Percentiles rank a stretch among this genome's conserved stretches.
Evolutionary conservation across 2,888 invertebrate genomes (phyloP).

Genomic region (Drosophila bunnanda): DNA sequence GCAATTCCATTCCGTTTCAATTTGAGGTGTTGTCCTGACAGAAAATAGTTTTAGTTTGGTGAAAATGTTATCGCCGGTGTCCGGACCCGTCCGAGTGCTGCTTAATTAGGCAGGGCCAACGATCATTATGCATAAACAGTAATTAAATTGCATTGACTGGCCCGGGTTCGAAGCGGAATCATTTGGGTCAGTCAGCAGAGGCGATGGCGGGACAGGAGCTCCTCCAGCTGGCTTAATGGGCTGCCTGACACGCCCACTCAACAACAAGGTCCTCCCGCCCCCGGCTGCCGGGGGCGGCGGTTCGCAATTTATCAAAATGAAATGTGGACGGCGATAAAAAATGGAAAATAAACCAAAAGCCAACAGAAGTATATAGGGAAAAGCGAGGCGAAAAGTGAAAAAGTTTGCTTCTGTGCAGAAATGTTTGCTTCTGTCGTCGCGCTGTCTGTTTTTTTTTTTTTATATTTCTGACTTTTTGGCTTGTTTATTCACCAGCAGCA

Average conservation of each 20-base stretch:
- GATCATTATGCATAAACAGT: conserved; percentile 62
- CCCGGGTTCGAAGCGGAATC: conserved; percentile 38
- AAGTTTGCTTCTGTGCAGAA: conserved; percentile 63
- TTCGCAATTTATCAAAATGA: conserved; percentile 74
- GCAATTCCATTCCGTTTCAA: conserved; percentile 69
- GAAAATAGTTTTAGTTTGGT: conserved; percentile 41
- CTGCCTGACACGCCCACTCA: conserved; percentile 55
- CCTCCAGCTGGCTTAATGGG: conserved; percentile 46
- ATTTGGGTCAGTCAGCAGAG: conserved; percentile 25
- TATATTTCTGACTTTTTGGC: conserved; percentile 34
- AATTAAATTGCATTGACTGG: conserved; percentile 53
- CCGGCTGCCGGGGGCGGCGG: neutral
- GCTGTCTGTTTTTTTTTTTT: conserved; percentile 16
- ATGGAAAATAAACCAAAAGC: conserved; percentile 31
- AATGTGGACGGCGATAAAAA: conserved; percentile 50
- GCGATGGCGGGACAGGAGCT: conserved; percentile 10
- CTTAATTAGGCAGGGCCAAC: conserved; percentile 68
- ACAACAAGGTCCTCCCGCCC: conserved; percentile 9
- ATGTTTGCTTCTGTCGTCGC: conserved; percentile 54
- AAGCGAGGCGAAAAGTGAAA: conserved; percentile 65
- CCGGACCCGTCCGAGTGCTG: conserved; percentile 16
- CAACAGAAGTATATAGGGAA: conserved; percentile 36
- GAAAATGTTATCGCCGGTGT: conserved; percentile 57
- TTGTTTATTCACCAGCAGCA: conserved; percentile 32
- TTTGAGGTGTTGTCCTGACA: conserved; percentile 62